Percentiles rank a stretch among this genome's conserved stretches.
Evolutionary conservation across 2,797 vertebrate genomes (phyloP).

Genomic region (Otolemur crassicaudatus): DNA sequence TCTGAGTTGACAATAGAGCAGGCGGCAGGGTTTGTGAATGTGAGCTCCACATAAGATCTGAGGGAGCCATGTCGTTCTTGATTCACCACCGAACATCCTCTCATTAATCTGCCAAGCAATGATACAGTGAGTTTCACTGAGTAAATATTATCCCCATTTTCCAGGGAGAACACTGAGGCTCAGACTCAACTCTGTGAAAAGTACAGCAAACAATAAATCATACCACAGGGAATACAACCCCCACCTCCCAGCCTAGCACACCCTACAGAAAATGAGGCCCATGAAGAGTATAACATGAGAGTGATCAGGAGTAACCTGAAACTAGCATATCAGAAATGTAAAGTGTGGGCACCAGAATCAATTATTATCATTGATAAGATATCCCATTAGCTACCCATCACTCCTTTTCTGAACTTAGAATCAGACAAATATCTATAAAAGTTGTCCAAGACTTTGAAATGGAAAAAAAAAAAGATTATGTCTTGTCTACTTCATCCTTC

Average conservation of each 20-base stretch:
- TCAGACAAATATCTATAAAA: background rate
- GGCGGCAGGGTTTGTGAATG: accelerated
- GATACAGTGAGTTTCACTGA: background rate
- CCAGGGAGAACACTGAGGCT: background rate
- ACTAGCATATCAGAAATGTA: background rate
- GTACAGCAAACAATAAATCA: background rate
- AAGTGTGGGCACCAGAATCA: background rate
- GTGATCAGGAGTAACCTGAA: background rate
- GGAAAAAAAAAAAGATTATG: background rate
- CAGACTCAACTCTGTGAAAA: background rate
- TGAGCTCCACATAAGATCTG: background rate
- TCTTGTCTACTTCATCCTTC: background rate
- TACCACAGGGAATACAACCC: background rate
- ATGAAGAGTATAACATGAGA: background rate
- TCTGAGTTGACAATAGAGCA: background rate
- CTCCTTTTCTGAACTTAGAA: background rate
- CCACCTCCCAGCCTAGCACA: too few species aligned
- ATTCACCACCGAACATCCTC: too few species aligned
- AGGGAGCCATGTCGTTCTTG: too few species aligned
- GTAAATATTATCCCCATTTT: background rate
- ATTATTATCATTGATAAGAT: background rate
- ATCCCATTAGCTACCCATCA: background rate
- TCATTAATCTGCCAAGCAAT: background rate
- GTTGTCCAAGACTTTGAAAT: background rate
- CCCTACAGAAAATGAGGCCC: background rate